Evolutionary conservation across 2,113 vertebrate species (phyloP), one percentile per base, ranked within the genome.

Genomic region (Plotosus lineatus): DNA sequence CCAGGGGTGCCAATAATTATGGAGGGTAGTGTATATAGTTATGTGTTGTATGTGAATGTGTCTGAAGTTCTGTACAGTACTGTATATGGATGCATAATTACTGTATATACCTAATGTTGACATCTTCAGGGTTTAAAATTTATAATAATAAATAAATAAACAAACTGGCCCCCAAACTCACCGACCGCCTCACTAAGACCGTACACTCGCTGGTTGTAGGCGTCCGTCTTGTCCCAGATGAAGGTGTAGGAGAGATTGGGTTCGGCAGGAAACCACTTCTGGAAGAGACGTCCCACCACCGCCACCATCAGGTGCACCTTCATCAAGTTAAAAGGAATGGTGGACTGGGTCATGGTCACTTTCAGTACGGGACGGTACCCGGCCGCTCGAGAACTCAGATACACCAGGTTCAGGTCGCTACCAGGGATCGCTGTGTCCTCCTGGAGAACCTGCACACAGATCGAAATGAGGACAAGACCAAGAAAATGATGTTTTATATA

Each of bases 231-330:
- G 91, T 99, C 98, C 98, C 98, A 99, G 90, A 99, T 99, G 77
- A 98, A 99, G 23, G 97, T 99, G 84, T 98, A 99, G 46, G 96
- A 95, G 58, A 99, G 90, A 87, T 97, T 98, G 19, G 98, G 97
- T 11, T 97, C 97, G 33, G 98, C 97, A 0, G 98, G 97, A 79
- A 99, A 99, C 97, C 97, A 99, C 87, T 99, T 99, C 65, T 99
- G 97, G 89, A 99, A 99, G 75, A 99, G 96, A 72, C 97, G 94
- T 79, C 98, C 98, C 55, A 98, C 97, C 28, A 99, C 98, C 0
- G 97, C 98, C 48, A 99, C 97, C 97, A 99, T 98, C 28, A 99
- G 95, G 88, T 99, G 98, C 77, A 99, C 97, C 89, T 99, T 99
- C 97, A 99, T 99, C 84, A 99, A 89, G 89, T 98, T 98, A 88